Percentiles rank a stretch among this genome's conserved stretches.
phyloP scores from a whole-genome alignment of 1,140 invertebrate species.

The Platorchestia sp. region DNA sequence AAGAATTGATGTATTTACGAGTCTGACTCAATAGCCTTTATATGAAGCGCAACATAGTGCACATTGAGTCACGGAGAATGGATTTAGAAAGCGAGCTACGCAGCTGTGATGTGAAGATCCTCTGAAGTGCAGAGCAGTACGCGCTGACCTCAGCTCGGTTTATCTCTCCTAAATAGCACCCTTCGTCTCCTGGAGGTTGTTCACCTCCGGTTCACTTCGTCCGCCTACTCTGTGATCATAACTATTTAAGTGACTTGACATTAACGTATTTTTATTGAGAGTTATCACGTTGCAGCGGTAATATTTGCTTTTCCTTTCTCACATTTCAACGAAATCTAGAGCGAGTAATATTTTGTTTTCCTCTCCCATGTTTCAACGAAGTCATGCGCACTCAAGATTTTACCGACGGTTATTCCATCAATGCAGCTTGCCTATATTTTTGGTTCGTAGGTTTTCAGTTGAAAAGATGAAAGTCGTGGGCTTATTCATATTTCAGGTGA shows the following conservation, averaged over 20 bases:
- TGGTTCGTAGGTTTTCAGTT: not conserved
- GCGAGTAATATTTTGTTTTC: not conserved
- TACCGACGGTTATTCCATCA: not conserved
- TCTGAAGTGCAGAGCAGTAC: too few species aligned
- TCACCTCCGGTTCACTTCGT: not conserved
- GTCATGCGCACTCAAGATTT: not conserved
- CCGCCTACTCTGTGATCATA: constrained; percentile 34
- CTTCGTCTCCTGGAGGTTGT: not conserved
- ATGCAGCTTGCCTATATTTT: not conserved
- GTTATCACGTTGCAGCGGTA: not conserved
- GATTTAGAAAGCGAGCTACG: too few species aligned
- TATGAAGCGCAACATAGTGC: too few species aligned
- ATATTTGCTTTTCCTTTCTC: not conserved
- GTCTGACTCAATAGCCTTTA: too few species aligned
- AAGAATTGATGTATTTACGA: too few species aligned
- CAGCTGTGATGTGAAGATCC: too few species aligned
- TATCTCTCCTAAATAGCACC: not conserved
- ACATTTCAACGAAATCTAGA: not conserved
- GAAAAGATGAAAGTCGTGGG: too few species aligned
- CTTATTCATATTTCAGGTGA: too few species aligned
- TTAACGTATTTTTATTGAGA: not conserved
- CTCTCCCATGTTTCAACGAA: not conserved
- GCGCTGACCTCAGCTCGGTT: not conserved
- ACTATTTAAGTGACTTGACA: not conserved
- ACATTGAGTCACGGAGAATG: too few species aligned